Evolutionary conservation across 1,140 invertebrate genomes (phyloP).

Genomic region (Agraylea sexmaculata): DNA sequence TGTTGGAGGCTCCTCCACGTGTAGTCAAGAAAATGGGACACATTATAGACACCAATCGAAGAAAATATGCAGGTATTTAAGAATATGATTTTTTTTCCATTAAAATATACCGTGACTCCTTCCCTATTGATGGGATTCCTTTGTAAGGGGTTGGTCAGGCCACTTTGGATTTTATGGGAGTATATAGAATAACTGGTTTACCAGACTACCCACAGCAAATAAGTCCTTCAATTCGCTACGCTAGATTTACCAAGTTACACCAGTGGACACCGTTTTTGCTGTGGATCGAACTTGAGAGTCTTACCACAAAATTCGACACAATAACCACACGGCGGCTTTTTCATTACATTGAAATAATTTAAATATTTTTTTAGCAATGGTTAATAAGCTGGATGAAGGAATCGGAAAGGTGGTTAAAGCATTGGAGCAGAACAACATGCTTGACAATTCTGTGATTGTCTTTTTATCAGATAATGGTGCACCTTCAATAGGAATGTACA

Average conservation of each 20-base stretch:
- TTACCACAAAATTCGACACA: too few relatives aligned
- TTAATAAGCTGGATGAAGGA: constrained; percentile 64
- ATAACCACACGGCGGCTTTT: too few relatives aligned
- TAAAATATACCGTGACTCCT: too few relatives aligned
- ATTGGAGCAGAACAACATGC: constrained; percentile 46
- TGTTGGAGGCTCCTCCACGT: constrained; percentile 59
- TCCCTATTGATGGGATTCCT: too few relatives aligned
- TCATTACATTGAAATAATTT: constrained; percentile 4
- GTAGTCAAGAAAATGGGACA: constrained; percentile 54
- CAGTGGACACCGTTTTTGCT: too few relatives aligned
- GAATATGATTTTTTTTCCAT: constrained; percentile 9
- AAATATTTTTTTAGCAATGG: constrained; percentile 48
- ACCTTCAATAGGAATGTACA: constrained; percentile 50
- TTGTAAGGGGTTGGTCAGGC: background rate
- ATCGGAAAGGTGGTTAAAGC: constrained; percentile 57
- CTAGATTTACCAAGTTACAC: background rate
- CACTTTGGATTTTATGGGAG: too few relatives aligned
- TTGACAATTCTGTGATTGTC: constrained; percentile 54
- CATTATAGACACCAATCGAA: constrained; percentile 54
- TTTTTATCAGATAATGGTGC: constrained; percentile 67
- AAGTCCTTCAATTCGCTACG: too few relatives aligned
- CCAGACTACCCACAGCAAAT: too few relatives aligned
- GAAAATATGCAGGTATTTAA: constrained; percentile 56
- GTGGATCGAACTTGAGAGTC: too few relatives aligned
- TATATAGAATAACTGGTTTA: too few relatives aligned